Base-by-base conservation (phyloP, 2,888 invertebrate genomes). In the Amblyteles armatorius region DNA sequence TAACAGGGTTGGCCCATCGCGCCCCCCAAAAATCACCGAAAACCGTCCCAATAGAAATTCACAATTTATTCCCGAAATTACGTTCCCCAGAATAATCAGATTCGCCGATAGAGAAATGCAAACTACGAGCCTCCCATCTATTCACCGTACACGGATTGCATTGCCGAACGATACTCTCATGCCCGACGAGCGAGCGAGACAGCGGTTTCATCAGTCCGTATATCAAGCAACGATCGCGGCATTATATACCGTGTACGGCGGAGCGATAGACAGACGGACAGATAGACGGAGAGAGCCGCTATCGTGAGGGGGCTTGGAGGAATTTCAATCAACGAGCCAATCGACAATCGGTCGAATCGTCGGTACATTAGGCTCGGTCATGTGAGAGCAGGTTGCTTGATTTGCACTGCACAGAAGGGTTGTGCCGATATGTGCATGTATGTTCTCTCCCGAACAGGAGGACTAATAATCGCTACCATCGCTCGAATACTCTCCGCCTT, bases 201-300 rank as follows among this genome's bases (percentile, higher is more conserved):
- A 73, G 68, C 63, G 63, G 69, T 60, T 73, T 69, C 69, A 82
- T 82, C 82, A 74, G 76, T 82, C 52, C 52, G 68, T 29, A 52
- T 72, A 87, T 85, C 88, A 80, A 83, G 84, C 80, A 72, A 57
- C 84, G 71, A 65, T 80, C 86, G 73, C 82, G 57, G 76, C 76
- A 69, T 82, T 82, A 82, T 76, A 48, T 48, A 3, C 44, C 80
- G 68, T 33, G 80, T 74, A 68, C 74, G 26, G 69, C 29, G 67
- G 71, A 50, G 74, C 22, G 74, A 57, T 72, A 36, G 55, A 67
- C 33, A 76, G 50, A 33, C 19, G 26, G 65, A 50, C 40, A 57
- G 65, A 29, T 29, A 29, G 48, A 50, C 48, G 55, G 65, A 78
- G 72, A 50, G 72, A 65, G 44, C 26, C 65, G 67, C 33, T 26